Evolutionary conservation across 2,113 vertebrate genomes (phyloP).

Genomic region (Grantiella picta): DNA sequence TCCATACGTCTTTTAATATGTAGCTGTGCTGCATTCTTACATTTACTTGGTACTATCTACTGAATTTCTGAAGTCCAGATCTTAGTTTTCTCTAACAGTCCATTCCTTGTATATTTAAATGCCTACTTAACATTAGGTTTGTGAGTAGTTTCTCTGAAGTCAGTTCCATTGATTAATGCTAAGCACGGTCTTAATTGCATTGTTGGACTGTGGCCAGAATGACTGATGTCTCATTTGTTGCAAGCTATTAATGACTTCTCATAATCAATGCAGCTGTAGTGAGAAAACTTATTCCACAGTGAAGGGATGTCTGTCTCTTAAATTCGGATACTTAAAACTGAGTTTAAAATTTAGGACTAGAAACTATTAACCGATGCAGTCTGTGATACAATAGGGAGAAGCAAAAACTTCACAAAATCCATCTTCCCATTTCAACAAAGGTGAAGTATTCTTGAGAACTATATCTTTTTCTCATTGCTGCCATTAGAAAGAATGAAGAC

Average conservation of each 20-base stretch:
- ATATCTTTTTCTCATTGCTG: neutral
- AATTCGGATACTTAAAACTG: neutral
- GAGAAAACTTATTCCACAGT: neutral
- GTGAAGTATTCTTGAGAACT: neutral
- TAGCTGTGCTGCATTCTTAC: neutral
- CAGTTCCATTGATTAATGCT: constrained; percentile 9
- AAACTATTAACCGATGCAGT: neutral
- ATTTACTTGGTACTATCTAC: neutral
- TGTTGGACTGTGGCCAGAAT: constrained; percentile 4
- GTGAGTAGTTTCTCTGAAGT: neutral
- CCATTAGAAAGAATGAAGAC: neutral
- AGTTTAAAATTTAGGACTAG: neutral
- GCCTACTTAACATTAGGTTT: neutral
- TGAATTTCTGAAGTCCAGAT: neutral
- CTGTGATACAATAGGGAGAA: neutral
- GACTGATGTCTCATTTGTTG: neutral
- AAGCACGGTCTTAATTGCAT: constrained; percentile 12
- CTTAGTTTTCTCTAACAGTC: neutral
- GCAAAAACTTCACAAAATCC: neutral
- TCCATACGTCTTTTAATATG: neutral
- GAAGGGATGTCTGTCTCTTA: neutral
- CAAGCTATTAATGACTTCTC: neutral
- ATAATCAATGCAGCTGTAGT: neutral
- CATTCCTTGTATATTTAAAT: neutral
- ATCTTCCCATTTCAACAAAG: neutral